These are phyloP conservation scores for Trichacis sp. DNA, from an alignment of 2,888 invertebrate genomes.

Conservation along the genomic window DNA sequence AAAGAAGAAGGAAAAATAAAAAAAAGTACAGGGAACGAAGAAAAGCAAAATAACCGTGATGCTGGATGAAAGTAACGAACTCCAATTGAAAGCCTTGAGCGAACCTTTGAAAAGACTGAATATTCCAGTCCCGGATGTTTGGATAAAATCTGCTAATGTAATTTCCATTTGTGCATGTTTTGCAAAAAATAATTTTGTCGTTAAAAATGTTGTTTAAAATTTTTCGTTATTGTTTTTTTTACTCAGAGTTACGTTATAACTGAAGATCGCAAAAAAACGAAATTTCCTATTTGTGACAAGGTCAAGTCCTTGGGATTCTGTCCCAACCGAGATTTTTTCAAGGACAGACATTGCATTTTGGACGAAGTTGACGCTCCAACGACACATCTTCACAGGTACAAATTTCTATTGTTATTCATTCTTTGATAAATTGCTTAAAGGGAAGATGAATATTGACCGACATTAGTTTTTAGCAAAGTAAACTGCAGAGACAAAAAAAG, in stretches of 20 bases:
- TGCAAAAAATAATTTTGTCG: slow-evolving; percentile 63
- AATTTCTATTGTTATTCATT: neutral
- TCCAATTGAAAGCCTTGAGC: slow-evolving; percentile 75
- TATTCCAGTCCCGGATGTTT: slow-evolving; percentile 51
- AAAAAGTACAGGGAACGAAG: slow-evolving; percentile 47
- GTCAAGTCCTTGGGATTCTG: slow-evolving; percentile 78
- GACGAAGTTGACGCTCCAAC: slow-evolving; percentile 71
- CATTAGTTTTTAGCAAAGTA: no score
- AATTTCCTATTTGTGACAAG: slow-evolving; percentile 73
- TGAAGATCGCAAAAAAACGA: slow-evolving; percentile 67
- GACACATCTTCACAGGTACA: slow-evolving; percentile 66
- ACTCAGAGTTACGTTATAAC: slow-evolving; percentile 46
- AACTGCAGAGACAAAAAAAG: no score
- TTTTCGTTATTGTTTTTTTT: slow-evolving; percentile 7
- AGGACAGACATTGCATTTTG: slow-evolving; percentile 74
- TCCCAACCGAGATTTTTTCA: slow-evolving; percentile 72
- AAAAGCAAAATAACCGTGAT: slow-evolving; percentile 71
- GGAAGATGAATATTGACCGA: no score
- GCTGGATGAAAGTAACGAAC: slow-evolving; percentile 73
- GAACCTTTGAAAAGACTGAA: slow-evolving; percentile 72
- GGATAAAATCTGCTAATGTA: slow-evolving; percentile 62
- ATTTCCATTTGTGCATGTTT: slow-evolving; percentile 29
- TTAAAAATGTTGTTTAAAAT: slow-evolving; percentile 21
- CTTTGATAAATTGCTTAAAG: no score
- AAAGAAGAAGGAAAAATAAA: no score